phyloP scores from a whole-genome alignment of 2,113 vertebrate species.

The Felis chaus region DNA sequence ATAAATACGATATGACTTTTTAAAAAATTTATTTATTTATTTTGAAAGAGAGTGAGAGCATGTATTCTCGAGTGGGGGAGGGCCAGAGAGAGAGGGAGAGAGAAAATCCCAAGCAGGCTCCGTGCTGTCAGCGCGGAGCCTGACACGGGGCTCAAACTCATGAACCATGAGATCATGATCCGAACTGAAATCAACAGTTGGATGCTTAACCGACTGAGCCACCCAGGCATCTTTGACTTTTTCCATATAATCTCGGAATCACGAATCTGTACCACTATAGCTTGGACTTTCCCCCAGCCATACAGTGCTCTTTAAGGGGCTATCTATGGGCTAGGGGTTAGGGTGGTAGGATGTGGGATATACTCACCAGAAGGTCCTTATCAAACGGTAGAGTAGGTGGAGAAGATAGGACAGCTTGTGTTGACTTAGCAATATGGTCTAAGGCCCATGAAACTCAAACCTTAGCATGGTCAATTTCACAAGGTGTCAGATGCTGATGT shows the following conservation, averaged over 20 bases:
- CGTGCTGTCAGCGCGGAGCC: too few species aligned
- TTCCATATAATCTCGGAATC: neutral
- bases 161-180: too few species aligned
- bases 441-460: neutral
- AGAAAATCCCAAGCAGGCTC: too few species aligned
- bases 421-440: neutral
- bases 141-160: too few species aligned
- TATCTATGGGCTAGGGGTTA: neutral
- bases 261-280: neutral
- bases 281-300: neutral
- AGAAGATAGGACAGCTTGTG: neutral
- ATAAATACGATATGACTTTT: neutral
- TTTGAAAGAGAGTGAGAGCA: too few species aligned
- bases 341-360: neutral
- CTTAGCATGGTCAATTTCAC: neutral
- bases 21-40: too few species aligned
- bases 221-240: neutral
- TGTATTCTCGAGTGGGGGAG: too few species aligned
- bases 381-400: neutral
- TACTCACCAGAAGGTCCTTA: neutral
- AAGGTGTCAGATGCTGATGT: neutral
- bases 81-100: too few species aligned
- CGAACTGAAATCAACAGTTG: too few species aligned
- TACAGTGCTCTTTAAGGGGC: neutral
- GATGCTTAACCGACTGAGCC: too few species aligned